phyloP scores from a whole-genome alignment of 2,797 vertebrate genomes.

The Lepus oiostolus region DNA sequence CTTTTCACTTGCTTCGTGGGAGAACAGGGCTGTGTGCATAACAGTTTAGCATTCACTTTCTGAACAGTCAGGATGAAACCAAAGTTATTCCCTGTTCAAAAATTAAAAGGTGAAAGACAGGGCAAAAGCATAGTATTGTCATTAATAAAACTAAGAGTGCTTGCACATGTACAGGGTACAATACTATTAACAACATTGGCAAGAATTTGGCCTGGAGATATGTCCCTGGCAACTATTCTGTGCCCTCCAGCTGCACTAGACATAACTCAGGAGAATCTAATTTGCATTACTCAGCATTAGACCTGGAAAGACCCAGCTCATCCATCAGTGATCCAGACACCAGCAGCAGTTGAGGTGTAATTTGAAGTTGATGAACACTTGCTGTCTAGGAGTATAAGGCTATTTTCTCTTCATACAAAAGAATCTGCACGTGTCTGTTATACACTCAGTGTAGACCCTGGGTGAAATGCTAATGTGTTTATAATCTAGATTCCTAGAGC shows the following conservation, averaged over 20 bases:
- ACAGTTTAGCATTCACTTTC: conserved; percentile 40
- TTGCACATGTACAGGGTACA: conserved; percentile 65
- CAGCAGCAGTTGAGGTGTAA: conserved; percentile 79
- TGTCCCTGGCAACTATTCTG: conserved; percentile 79
- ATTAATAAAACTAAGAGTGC: conserved; percentile 74
- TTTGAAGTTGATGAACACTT: conserved; percentile 80
- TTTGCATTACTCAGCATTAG: conserved; percentile 80
- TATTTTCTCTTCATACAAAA: conserved; percentile 79
- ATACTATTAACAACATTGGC: conserved; percentile 79
- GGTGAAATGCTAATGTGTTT: conserved; percentile 69
- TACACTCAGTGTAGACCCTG: conserved; percentile 65
- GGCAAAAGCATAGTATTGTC: conserved; percentile 55
- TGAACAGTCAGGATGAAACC: conserved; percentile 62
- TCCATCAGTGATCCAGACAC: conserved; percentile 83
- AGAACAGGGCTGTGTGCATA: not conserved
- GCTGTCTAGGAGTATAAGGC: conserved; percentile 66
- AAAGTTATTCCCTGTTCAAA: conserved; percentile 66
- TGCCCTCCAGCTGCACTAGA: conserved; percentile 76
- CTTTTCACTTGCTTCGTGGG: not conserved
- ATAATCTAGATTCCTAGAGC: conserved; percentile 52
- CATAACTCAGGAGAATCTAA: conserved; percentile 82
- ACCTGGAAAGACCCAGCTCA: conserved; percentile 82
- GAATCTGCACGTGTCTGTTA: conserved; percentile 75
- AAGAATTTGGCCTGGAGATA: conserved; percentile 78
- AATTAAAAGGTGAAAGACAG: conserved; percentile 78